Evolutionary conservation across 2,888 invertebrate genomes (phyloP).

Genomic region (Synergus gifuensis): DNA sequence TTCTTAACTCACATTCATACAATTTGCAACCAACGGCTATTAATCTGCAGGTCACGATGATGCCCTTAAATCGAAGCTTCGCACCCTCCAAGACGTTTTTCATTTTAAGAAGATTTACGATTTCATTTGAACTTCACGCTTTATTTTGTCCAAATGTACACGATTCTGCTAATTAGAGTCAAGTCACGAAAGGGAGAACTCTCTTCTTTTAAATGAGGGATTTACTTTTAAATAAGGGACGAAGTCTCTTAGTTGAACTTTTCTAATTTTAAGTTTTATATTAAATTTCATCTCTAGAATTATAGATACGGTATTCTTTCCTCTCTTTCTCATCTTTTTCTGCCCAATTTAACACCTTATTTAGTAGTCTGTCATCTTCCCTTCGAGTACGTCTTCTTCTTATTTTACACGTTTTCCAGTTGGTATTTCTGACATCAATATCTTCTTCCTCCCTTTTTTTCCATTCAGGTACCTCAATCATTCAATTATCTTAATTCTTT

Average conservation of each 20-base stretch:
- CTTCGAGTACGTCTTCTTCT: background rate
- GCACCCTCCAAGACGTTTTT: slow-evolving; percentile 16
- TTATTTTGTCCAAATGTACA: background rate
- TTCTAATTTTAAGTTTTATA: background rate
- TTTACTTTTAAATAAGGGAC: background rate
- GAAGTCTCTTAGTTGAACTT: background rate
- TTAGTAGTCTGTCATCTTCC: slow-evolving; percentile 8
- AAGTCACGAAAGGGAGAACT: background rate
- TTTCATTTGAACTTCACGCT: slow-evolving; percentile 18
- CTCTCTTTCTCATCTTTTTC: slow-evolving; percentile 24
- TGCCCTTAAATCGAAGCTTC: slow-evolving; percentile 25
- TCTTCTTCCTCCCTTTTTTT: background rate
- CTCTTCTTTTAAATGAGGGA: background rate
- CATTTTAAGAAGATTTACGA: slow-evolving; percentile 35
- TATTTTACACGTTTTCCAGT: background rate
- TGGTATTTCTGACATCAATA: background rate
- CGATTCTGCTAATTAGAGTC: background rate
- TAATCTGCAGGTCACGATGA: slow-evolving; percentile 45
- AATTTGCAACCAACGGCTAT: slow-evolving; percentile 60
- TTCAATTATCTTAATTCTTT: background rate
- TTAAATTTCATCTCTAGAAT: background rate
- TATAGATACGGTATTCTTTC: slow-evolving; percentile 6
- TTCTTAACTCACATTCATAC: slow-evolving; percentile 62
- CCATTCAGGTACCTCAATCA: background rate
- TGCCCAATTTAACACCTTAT: background rate